Conservation (phyloP, 2,888 invertebrate genomes). For the Eumerus sabulonum region DNA sequence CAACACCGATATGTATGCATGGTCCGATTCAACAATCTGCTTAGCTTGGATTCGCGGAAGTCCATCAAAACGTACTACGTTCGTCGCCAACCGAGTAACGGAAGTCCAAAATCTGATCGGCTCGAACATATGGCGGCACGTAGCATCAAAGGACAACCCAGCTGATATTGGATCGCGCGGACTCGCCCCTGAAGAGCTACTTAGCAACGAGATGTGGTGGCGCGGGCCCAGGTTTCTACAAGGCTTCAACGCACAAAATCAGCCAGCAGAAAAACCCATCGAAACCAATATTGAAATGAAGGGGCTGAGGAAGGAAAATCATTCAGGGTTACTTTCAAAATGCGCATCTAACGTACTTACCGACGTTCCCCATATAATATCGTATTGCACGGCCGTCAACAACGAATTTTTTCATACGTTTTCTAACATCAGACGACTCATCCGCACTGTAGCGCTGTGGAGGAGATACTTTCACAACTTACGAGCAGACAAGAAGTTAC, state of each 20-base stretch:
- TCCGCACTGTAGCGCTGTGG: constrained; percentile 20
- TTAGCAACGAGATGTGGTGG: constrained; percentile 29
- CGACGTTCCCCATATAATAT: not conserved
- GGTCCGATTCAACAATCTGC: constrained; percentile 36
- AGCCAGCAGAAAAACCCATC: not conserved
- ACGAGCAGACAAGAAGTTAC: not conserved
- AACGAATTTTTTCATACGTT: constrained; percentile 12
- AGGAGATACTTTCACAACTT: constrained; percentile 25
- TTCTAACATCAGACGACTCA: constrained; percentile 3
- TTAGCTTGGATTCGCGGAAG: constrained; percentile 27
- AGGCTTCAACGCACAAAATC: not conserved
- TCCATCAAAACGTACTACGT: constrained; percentile 9
- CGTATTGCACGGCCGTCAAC: not conserved
- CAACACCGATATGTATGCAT: constrained; percentile 17
- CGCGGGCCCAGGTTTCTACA: constrained; percentile 17
- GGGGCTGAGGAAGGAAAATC: not conserved
- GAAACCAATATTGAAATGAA: constrained; percentile 16
- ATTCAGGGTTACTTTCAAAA: no score
- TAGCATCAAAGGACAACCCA: constrained; percentile 33
- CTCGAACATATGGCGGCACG: constrained; percentile 17
- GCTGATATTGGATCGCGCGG: constrained; percentile 39
- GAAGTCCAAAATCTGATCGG: constrained; percentile 27
- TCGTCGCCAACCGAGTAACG: constrained; percentile 31
- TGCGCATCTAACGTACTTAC: constrained; percentile 7
- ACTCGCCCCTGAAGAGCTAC: no score